Evolutionary conservation across 1,140 invertebrate species (phyloP).

Genomic region (Drosophila ambigua): DNA sequence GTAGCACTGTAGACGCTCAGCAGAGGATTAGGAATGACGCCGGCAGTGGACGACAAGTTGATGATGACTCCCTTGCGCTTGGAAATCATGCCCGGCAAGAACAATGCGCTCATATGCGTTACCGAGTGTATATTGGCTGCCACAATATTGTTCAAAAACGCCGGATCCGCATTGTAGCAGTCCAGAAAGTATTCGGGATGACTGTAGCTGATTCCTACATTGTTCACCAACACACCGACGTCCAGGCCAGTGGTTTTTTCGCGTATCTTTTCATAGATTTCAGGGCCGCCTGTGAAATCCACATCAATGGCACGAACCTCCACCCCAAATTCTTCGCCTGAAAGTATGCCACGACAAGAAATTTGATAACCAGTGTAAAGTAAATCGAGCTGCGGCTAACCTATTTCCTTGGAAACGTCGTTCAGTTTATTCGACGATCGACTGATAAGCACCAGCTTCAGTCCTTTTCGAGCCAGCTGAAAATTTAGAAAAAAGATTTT

Average conservation of each 20-base stretch:
- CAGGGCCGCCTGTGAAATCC: conserved; percentile 90
- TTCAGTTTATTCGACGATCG: conserved; percentile 92
- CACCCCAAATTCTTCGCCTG: conserved; percentile 90
- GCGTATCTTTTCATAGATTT: conserved; percentile 91
- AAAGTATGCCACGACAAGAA: conserved; percentile 56
- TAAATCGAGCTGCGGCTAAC: conserved; percentile 27
- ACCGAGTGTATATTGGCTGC: conserved; percentile 90
- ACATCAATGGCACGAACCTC: conserved; percentile 92
- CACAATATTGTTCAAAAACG: conserved; percentile 86
- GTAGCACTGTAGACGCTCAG: conserved; percentile 94
- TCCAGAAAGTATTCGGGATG: conserved; percentile 94
- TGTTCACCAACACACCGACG: conserved; percentile 96
- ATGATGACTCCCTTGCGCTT: conserved; percentile 94
- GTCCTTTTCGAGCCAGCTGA: conserved; percentile 91
- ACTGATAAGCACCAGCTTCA: conserved; percentile 95
- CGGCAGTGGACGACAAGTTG: conserved; percentile 95
- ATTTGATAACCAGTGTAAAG: background rate
- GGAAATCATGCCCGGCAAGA: conserved; percentile 95
- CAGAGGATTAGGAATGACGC: conserved; percentile 91
- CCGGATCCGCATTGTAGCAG: conserved; percentile 86
- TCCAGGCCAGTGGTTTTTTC: conserved; percentile 91
- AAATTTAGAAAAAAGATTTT: background rate
- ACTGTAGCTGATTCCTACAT: conserved; percentile 96
- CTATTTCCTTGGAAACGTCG: conserved; percentile 91
- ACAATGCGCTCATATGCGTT: conserved; percentile 92